phyloP scores from a whole-genome alignment of 2,797 vertebrate species.

The Phoebastria nigripes region DNA sequence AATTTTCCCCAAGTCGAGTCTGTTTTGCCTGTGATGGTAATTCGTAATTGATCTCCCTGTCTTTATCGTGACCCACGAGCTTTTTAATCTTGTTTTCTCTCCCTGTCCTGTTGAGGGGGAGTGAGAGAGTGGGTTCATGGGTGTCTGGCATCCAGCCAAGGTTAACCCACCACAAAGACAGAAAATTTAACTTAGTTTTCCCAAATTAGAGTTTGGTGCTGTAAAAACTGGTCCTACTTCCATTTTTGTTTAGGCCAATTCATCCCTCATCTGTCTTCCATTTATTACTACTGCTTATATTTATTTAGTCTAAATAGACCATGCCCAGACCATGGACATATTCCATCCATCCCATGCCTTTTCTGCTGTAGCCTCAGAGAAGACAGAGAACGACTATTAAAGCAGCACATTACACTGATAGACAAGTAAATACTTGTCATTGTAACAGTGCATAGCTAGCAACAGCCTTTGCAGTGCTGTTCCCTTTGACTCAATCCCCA shows the following conservation, averaged over 20 bases:
- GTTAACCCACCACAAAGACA: not conserved
- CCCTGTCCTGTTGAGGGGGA: not conserved
- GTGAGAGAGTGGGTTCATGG: not conserved
- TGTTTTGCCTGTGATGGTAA: not conserved
- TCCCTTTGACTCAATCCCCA: not conserved
- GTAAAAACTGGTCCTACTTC: not conserved
- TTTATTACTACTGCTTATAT: not conserved
- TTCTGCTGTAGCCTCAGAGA: not conserved
- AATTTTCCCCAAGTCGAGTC: not conserved
- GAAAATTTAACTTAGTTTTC: not conserved
- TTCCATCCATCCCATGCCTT: not conserved
- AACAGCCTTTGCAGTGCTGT: not conserved
- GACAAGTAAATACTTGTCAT: not conserved
- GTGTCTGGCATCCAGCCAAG: not conserved
- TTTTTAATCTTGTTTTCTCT: not conserved
- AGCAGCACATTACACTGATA: not conserved
- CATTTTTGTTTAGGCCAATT: not conserved
- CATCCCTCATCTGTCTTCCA: not conserved
- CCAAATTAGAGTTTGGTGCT: not conserved
- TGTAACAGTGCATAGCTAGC: not conserved
- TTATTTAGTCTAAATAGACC: not conserved
- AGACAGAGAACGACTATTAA: not conserved
- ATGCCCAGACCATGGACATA: not conserved
- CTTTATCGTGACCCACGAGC: not conserved
- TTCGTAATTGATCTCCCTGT: not conserved